Conservation (phyloP, 1,140 invertebrate genomes). For the Drosophila guanche region DNA sequence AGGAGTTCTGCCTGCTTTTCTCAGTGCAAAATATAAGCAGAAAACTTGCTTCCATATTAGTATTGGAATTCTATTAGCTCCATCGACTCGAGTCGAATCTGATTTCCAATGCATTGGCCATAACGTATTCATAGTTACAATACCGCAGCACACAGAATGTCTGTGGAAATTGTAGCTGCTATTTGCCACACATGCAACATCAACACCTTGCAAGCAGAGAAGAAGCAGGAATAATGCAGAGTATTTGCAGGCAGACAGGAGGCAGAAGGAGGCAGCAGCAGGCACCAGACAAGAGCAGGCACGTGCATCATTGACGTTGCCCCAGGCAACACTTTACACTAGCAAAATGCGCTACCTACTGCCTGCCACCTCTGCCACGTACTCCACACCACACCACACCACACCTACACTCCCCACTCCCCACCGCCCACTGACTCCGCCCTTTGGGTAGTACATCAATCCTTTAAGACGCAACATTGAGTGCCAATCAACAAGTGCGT, state of each 20-base stretch:
- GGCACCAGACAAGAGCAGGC: neutral
- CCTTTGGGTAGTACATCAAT: constrained; percentile 64
- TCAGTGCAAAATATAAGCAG: no score
- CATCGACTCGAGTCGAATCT: neutral
- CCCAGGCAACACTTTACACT: constrained; percentile 38
- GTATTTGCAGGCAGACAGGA: constrained; percentile 41
- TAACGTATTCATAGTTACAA: constrained; percentile 33
- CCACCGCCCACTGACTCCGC: neutral
- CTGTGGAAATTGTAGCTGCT: no score
- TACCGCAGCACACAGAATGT: no score
- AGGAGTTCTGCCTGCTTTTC: no score
- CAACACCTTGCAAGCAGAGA: neutral
- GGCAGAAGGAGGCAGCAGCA: constrained; percentile 1
- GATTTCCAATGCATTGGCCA: neutral
- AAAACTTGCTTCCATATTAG: neutral
- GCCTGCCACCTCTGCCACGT: neutral
- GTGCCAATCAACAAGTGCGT: constrained; percentile 81
- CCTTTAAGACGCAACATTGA: constrained; percentile 81
- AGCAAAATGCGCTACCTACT: neutral
- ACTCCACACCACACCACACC: neutral
- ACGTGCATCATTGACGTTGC: constrained; percentile 68
- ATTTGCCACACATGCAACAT: no score
- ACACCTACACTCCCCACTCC: neutral
- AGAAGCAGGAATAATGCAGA: constrained; percentile 35
- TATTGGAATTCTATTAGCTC: neutral